Evolutionary conservation across 2,888 invertebrate genomes (phyloP).

Genomic region (Frankliniella intonsa): DNA sequence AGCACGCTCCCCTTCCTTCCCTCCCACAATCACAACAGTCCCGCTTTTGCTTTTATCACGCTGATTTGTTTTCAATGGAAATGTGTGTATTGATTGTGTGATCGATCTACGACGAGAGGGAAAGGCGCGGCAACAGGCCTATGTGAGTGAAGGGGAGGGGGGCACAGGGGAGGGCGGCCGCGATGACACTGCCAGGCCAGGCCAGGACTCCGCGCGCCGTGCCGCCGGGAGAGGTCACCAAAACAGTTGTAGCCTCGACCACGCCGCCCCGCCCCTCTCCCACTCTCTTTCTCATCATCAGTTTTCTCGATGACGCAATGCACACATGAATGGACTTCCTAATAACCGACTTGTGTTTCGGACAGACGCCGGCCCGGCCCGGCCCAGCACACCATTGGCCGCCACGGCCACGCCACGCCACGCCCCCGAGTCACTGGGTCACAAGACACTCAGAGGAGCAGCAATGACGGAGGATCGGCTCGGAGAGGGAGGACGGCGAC

Average conservation of each 20-base stretch:
- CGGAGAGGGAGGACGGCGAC: neutral
- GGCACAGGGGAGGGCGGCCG: too few species aligned
- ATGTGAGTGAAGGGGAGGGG: too few species aligned
- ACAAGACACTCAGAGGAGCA: neutral
- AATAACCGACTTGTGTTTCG: neutral
- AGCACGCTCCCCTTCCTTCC: too few species aligned
- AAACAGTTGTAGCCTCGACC: slow-evolving; percentile 16
- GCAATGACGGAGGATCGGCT: neutral
- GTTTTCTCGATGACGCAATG: neutral
- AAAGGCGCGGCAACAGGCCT: too few species aligned
- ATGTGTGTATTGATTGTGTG: too few species aligned
- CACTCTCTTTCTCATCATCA: neutral
- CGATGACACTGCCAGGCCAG: too few species aligned
- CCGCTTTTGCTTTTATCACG: too few species aligned
- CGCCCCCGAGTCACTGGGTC: neutral
- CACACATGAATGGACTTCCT: neutral
- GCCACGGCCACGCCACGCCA: neutral
- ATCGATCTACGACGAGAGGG: too few species aligned
- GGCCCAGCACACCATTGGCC: neutral
- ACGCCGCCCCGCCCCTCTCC: neutral
- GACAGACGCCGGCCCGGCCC: neutral
- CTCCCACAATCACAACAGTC: too few species aligned
- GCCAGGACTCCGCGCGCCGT: neutral
- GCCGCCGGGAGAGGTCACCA: neutral
- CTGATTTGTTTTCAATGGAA: too few species aligned